A percentile compares a stretch with the other conserved stretches of the same genome.
Evolutionary conservation across 2,888 invertebrate genomes (phyloP).

Genomic region (Dastarcus helophoroides): DNA sequence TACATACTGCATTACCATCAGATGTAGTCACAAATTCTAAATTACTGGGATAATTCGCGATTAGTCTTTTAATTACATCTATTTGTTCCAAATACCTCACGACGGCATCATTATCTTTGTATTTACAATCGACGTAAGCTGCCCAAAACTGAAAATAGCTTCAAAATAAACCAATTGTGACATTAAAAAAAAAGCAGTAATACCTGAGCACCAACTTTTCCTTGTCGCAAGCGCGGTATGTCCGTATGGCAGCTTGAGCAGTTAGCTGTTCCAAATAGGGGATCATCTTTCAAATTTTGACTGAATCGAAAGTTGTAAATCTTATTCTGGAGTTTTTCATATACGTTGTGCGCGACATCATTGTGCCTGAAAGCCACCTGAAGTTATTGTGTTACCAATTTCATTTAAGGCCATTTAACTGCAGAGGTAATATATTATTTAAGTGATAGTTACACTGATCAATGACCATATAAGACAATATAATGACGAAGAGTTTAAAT

Average conservation of each 20-base stretch:
- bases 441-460: too few species aligned
- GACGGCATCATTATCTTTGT: conserved; percentile 45
- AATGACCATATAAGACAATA: too few species aligned
- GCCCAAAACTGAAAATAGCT: conserved; percentile 46
- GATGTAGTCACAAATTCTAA: conserved; percentile 34
- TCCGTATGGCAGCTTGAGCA: conserved; percentile 40
- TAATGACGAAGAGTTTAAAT: too few species aligned
- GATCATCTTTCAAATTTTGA: conserved; percentile 31
- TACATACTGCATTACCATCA: conserved; percentile 23
- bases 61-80: conserved; percentile 45
- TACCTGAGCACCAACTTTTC: conserved; percentile 46
- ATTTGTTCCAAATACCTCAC: conserved; percentile 47
- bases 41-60: conserved; percentile 31
- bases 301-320: conserved; percentile 34
- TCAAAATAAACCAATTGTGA: conserved; percentile 3
- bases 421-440: too few species aligned
- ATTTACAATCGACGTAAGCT: conserved; percentile 43
- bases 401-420: too few species aligned
- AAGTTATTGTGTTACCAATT: too few species aligned
- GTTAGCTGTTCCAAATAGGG: conserved; percentile 30
- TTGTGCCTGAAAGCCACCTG: conserved; percentile 43
- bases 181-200: conserved; percentile 11
- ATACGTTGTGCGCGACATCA: conserved; percentile 39
- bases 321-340: conserved; percentile 32
- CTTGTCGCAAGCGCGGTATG: conserved; percentile 38